Percentiles rank a stretch among this genome's conserved stretches.
phyloP scores from a whole-genome alignment of 2,113 vertebrate genomes.

The Ellobius talpinus region DNA sequence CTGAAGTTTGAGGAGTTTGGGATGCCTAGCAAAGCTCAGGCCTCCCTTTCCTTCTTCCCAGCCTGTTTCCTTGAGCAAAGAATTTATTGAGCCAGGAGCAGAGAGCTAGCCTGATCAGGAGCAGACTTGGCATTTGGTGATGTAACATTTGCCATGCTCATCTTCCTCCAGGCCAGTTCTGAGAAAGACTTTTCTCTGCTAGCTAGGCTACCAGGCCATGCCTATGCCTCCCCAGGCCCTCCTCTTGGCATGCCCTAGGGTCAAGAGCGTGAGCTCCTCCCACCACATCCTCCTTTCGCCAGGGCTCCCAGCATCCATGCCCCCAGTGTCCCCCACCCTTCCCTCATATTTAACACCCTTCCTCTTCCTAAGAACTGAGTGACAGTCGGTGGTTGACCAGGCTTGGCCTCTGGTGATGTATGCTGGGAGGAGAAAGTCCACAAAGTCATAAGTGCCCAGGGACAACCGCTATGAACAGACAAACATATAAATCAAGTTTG shows the following conservation, averaged over 20 bases:
- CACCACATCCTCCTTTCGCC: background rate
- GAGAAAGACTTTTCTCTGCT: conserved; percentile 50
- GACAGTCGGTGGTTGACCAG: background rate
- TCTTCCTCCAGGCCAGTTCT: conserved; percentile 63
- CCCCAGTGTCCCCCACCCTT: background rate
- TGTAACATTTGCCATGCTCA: background rate
- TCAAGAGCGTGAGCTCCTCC: background rate
- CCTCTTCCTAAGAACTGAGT: conserved; percentile 68
- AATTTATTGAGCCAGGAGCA: background rate
- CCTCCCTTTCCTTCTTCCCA: background rate
- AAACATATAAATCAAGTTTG: background rate
- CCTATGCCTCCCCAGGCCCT: background rate
- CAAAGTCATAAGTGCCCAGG: background rate
- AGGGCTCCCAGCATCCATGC: background rate
- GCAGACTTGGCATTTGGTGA: background rate
- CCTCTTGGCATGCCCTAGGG: background rate
- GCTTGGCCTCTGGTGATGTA: background rate
- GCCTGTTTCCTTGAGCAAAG: background rate
- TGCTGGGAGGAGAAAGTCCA: background rate
- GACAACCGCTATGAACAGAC: background rate
- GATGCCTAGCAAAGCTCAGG: background rate
- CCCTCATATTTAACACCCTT: background rate
- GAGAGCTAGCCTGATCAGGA: background rate
- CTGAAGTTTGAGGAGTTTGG: background rate
- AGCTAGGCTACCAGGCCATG: background rate